Evolutionary conservation across 2,113 vertebrate species (phyloP).

Genomic region (Lophius piscatorius): DNA sequence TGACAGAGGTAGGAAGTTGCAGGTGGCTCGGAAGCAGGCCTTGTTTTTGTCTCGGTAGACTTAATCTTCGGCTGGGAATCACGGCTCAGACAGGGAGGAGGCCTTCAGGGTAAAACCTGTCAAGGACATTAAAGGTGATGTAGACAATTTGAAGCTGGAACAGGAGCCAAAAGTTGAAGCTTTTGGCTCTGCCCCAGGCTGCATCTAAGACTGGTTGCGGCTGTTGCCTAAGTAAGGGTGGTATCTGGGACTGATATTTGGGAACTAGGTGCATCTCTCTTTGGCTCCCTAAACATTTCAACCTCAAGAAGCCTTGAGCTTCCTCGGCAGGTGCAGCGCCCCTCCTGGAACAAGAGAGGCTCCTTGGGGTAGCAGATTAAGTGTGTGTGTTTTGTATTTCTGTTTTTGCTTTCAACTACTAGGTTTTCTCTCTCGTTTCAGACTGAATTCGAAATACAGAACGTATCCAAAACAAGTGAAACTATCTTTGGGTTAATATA

Average conservation of each 20-base stretch:
- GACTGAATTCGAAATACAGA: not conserved
- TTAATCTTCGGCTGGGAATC: slow-evolving; percentile 5
- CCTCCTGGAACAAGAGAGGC: slow-evolving; percentile 54
- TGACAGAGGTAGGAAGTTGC: slow-evolving; percentile 1
- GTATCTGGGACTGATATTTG: slow-evolving; percentile 15
- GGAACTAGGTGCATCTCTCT: slow-evolving; percentile 32
- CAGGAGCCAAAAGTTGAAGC: not conserved
- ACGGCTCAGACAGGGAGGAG: slow-evolving; percentile 10
- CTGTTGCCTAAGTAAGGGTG: not conserved
- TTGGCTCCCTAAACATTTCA: slow-evolving; percentile 14
- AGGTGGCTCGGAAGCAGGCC: slow-evolving; percentile 19
- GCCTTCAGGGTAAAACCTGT: slow-evolving; percentile 23
- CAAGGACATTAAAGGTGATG: slow-evolving; percentile 14
- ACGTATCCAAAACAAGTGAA: not conserved
- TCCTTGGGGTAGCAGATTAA: slow-evolving; percentile 53
- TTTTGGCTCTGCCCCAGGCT: not conserved
- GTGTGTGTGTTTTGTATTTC: slow-evolving; percentile 12
- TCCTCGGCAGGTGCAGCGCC: slow-evolving; percentile 66
- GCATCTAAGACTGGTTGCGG: too few relatives aligned
- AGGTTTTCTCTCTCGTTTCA: slow-evolving; percentile 4
- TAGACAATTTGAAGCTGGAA: not conserved
- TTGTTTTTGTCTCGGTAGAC: slow-evolving; percentile 13
- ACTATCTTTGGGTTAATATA: not conserved
- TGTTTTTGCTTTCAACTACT: slow-evolving; percentile 18
- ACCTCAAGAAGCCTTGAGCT: slow-evolving; percentile 26